These are phyloP conservation scores for Tenrec ecaudatus DNA, from an alignment of 2,113 vertebrate genomes.

Conservation along the genomic window DNA sequence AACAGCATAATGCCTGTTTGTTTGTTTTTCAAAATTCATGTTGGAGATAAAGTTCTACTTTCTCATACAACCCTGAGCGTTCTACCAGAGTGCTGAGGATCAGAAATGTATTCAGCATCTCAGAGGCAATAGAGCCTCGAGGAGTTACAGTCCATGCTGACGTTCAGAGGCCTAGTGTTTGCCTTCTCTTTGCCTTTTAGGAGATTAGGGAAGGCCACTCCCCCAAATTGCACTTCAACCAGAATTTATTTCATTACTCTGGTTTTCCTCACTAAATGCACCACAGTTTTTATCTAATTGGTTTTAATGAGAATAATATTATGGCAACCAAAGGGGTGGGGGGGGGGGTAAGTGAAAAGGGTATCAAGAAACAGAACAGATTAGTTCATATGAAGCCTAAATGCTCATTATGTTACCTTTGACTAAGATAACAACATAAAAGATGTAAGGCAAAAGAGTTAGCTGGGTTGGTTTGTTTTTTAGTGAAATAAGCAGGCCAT, in stretches of 20 bases:
- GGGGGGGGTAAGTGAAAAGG: no score
- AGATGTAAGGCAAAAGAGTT: not conserved
- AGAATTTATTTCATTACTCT: not conserved
- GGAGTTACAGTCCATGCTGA: rapidly evolving
- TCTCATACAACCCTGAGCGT: not conserved
- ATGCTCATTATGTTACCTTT: not conserved
- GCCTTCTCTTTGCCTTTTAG: not conserved
- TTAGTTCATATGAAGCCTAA: not conserved
- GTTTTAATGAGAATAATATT: not conserved
- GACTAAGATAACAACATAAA: not conserved
- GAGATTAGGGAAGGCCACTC: not conserved
- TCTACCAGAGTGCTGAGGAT: no score
- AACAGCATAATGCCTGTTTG: not conserved
- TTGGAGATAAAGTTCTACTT: slow-evolving; percentile 25
- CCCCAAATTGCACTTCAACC: not conserved
- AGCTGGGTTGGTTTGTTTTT: not conserved
- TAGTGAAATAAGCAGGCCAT: not conserved
- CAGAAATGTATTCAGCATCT: not conserved
- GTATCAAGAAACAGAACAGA: not conserved
- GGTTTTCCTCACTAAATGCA: not conserved
- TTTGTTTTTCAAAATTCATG: slow-evolving; percentile 6
- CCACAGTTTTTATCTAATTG: not conserved
- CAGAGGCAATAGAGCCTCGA: rapidly evolving
- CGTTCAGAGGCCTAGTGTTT: not conserved
- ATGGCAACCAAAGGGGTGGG: not conserved